Evolutionary conservation across 2,888 invertebrate genomes (phyloP), one percentile per base, ranked within the genome.

Genomic region (Tetranychus truncatus): DNA sequence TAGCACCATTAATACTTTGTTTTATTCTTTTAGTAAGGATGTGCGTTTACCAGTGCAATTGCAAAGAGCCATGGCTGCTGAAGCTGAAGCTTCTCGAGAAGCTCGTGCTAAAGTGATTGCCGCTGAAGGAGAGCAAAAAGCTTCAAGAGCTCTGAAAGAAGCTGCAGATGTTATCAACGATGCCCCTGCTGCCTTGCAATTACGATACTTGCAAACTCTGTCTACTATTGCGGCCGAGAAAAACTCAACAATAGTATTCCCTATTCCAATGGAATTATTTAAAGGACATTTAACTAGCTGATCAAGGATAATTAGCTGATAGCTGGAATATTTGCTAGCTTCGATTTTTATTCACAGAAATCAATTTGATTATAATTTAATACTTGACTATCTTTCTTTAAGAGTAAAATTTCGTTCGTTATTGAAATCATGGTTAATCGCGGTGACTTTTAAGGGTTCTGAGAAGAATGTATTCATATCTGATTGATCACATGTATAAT

Each of bases 61-160:
- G 77, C 90, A 90, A 81, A 85, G 90, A 78, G 90, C 90, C 1
- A 95, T 95, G 79, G 94, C 95, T 0, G 95, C 95, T 3, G 95
- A 91, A 83, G 91, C 90, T 18, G 91, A 91, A 82, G 90, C 91
- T 6, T 86, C 89, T 0, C 85, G 90, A 44, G 90, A 91, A 82
- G 90, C 90, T n/a, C 83, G 88, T 75, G 89, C 89, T 72, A 89
- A 91, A 84, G 93, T 95, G 1, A 95, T 95, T 79, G 94, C 95
- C 0, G 95, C 95, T 3, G 95, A 95, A 82, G 96, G 96, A 45
- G 96, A 97, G 82, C 93, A 94, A 82, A 93, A 94, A 81, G 95
- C 96, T 1, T 92, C 95, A 1, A 79, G 82, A 11, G 83, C 84
- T 11, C 80, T 85, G 76, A 83, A 83, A 76, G 83, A 85, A 77